Evolutionary conservation across 2,113 vertebrate species (phyloP), one percentile per base, ranked within the genome.

Genomic region (Hemiscyllium ocellatum): DNA sequence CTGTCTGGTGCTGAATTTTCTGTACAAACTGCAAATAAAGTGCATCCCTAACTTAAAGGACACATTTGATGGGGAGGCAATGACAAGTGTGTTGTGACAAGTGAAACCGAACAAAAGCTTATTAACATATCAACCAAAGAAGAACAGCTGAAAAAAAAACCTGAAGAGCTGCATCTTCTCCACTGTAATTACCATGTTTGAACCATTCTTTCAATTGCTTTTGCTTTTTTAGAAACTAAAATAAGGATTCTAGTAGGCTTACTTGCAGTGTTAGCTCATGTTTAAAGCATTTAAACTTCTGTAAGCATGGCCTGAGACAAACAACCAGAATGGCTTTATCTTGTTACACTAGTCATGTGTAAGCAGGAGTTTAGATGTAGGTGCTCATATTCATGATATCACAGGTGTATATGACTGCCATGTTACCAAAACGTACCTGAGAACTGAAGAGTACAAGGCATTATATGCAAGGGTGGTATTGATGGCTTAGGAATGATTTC

Each of bases 121-220:
- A 91, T 91, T 91, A 91, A 91, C 89, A 91, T 29, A 65, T 91
- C 89, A 91, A 65, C 89, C 19, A 19, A 93, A 66, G 61, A 66
- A 61, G n/a, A 61, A 66, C 89, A 68, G 89, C 89, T 93, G 89
- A 65, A 90, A 65, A 65, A 66, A 93, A 91, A 47, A 1, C 29
- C 29, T n/a, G 29, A 93, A 93, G 89, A 66, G 56, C 89, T 93
- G 61, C 66, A 33, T 19, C 37, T 66, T 68, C 61, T 33, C 89
- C 61, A 37, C 89, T 66, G 56, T 93, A 68, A 66, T 93, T 93
- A 93, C 15, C 6, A 24, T 93, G 89, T 66, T 37, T 93, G 61
- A 66, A 66, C 66, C 37, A 20, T n/a, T 93, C 89, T 93, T 61
- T 93, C 33, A 93, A 93, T 66, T 93, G 89, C 89, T 93, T 66